A percentile compares a stretch with the other conserved stretches of the same genome.
Evolutionary conservation across 2,888 invertebrate genomes (phyloP).

Genomic region (Pristionchus entomophagus): DNA sequence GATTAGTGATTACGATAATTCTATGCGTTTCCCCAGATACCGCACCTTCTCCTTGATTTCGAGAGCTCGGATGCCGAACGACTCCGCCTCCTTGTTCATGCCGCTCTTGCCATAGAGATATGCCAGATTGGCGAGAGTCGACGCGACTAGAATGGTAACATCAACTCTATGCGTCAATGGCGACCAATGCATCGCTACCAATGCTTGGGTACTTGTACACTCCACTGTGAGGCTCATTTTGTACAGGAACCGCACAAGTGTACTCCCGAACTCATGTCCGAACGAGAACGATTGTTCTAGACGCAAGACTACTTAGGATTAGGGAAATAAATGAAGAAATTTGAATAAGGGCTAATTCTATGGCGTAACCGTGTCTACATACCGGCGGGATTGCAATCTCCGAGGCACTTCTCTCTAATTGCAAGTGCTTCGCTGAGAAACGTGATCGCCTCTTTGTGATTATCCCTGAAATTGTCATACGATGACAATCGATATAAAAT

Average conservation of each 20-base stretch:
- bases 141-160: constrained; percentile 83
- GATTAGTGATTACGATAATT: not conserved
- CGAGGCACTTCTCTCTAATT: constrained; percentile 94
- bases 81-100: constrained; percentile 97
- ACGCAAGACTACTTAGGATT: too few species aligned
- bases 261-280: too few species aligned
- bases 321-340: too few species aligned
- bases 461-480: too few species aligned
- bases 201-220: too few species aligned
- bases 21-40: not conserved
- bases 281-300: too few species aligned
- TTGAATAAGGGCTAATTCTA: too few species aligned
- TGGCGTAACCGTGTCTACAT: too few species aligned
- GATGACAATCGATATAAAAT: too few species aligned
- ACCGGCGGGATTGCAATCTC: constrained; percentile 96
- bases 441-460: constrained; percentile 99
- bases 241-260: too few species aligned
- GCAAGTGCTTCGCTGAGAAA: constrained; percentile 96
- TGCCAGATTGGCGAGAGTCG: constrained; percentile 97
- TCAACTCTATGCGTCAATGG: not conserved
- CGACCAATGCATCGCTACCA: too few species aligned
- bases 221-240: too few species aligned
- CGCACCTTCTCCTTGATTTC: constrained; percentile 93
- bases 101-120: constrained; percentile 92
- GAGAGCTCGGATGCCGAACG: constrained; percentile 96